Evolutionary conservation across 1,140 invertebrate species (phyloP).

Genomic region (Himalopsyche phryganea): DNA sequence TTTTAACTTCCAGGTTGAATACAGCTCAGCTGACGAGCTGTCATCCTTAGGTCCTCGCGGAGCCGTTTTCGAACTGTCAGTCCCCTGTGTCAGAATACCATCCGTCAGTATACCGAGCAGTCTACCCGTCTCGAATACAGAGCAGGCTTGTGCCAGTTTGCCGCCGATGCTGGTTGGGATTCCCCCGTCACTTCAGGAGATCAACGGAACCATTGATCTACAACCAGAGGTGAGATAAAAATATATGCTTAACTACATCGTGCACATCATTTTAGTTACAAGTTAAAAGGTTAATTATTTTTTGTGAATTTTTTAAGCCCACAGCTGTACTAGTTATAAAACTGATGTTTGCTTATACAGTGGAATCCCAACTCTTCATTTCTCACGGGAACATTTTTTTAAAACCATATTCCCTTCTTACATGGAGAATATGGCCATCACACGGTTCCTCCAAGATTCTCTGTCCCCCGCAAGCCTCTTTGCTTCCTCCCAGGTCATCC

Average conservation of each 20-base stretch:
- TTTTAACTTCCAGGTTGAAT: constrained; percentile 20
- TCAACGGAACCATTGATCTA: constrained; percentile 22
- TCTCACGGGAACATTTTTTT: too few species aligned
- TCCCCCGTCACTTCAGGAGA: constrained; percentile 11
- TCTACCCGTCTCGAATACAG: constrained; percentile 1
- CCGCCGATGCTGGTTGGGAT: constrained; percentile 23
- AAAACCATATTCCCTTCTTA: too few species aligned
- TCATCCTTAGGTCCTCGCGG: background rate
- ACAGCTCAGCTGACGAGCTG: constrained; percentile 24
- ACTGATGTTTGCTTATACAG: too few species aligned
- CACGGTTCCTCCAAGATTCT: too few species aligned
- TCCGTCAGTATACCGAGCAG: background rate
- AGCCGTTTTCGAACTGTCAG: constrained; percentile 3
- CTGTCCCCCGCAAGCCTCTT: too few species aligned
- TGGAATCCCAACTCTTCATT: too few species aligned
- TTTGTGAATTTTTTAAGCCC: too few species aligned
- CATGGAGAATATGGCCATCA: too few species aligned
- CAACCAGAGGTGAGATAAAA: background rate
- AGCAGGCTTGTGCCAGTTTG: constrained; percentile 27
- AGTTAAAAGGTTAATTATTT: too few species aligned
- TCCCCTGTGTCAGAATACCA: constrained; percentile 7
- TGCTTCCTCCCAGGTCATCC: too few species aligned
- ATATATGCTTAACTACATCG: background rate
- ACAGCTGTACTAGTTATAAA: too few species aligned
- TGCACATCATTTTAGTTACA: too few species aligned